Evolutionary conservation across 2,888 invertebrate species (phyloP), one percentile per base, ranked within the genome.

Genomic region (Andrena haemorrhoa): DNA sequence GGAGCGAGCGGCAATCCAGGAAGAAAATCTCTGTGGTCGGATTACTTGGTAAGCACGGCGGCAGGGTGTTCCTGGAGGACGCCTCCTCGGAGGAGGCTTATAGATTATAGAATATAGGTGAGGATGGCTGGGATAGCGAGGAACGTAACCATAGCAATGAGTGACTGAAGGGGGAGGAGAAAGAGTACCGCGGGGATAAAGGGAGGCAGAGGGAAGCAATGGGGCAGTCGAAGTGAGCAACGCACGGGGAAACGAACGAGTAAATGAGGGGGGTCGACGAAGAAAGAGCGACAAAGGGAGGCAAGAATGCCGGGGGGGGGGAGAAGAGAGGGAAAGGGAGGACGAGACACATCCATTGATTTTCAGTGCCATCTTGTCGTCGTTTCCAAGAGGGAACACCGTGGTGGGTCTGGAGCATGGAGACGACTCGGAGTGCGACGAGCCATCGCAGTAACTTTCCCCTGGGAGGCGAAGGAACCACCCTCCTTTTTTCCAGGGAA

Each of bases 341-440:
- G 71, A 82, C 82, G 85, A 80, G 87, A 84, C 79, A 80, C 90
- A 91, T 91, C 92, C 93, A 93, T 93, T 93, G 93, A 93, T 93
- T 93, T 93, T 93, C 93, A 93, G 93, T 92, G 92, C 93, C 93
- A 92, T 93, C 93, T 92, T 93, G 93, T 93, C 92, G 93, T 92
- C 90, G 90, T 90, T 90, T 84, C 86, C 87, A 58, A 41, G 83
- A 83, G 82, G 86, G 89, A 86, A 86, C 86, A 88, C 69, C 71
- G 86, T 78, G 77, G 68, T 35, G 60, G 71, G 49, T 72, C 65
- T 51, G 33, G 35, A 75, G 23, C 75, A 65, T 47, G 72, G 82
- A 77, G 77, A 82, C 72, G 65, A 65, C 49, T 65, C 64, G 23
- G 31, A 60, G 47, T 47, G 61, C 68, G 68, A 69, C 66, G 69